These are phyloP conservation scores for Dryobates pubescens DNA, from an alignment of 2,797 vertebrate genomes.

Conservation along the genomic window DNA sequence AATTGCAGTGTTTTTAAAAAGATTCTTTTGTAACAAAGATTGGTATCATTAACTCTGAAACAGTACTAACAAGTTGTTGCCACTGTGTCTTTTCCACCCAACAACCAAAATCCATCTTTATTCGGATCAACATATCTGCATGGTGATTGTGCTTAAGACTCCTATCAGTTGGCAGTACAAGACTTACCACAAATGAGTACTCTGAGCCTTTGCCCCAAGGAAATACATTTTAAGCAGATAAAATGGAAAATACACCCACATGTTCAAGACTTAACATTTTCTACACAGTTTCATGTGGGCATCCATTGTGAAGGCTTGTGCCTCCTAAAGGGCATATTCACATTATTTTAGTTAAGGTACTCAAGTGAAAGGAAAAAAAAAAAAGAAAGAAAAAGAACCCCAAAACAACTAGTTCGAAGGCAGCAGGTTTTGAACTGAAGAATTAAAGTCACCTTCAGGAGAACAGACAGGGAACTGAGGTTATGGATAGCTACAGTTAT, in stretches of 20 bases:
- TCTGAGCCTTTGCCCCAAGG: neutral
- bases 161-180: neutral
- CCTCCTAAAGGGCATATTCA: neutral
- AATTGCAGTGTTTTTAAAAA: conserved; percentile 2
- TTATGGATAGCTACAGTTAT: neutral
- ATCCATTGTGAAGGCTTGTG: neutral
- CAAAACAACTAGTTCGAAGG: neutral
- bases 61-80: neutral
- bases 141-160: neutral
- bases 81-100: neutral
- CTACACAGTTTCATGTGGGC: neutral
- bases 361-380: neutral
- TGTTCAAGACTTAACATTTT: neutral
- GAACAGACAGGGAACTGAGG: neutral
- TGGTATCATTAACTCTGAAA: neutral
- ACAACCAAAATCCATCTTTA: neutral
- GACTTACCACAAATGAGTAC: neutral
- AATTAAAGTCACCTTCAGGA: neutral
- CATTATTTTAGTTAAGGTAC: neutral
- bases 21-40: conserved; percentile 9
- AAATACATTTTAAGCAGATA: neutral
- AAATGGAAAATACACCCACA: neutral
- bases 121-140: neutral
- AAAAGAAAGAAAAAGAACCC: no score
- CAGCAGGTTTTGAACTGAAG: neutral